phyloP scores from a whole-genome alignment of 2,797 vertebrate species.

The Galago senegalensis region DNA sequence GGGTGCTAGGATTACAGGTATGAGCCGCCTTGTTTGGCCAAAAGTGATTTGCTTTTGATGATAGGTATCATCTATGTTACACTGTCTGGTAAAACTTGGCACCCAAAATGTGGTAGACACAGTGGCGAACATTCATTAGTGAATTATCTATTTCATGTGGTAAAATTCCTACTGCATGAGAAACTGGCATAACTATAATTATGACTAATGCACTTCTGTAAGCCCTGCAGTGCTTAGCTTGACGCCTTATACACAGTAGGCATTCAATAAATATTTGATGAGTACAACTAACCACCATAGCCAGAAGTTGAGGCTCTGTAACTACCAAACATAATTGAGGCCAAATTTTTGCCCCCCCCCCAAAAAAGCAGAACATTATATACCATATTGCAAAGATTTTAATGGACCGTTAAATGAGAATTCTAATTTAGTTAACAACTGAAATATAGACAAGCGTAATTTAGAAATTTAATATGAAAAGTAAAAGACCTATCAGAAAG shows the following conservation, averaged over 20 bases:
- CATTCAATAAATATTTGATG: slow-evolving; percentile 77
- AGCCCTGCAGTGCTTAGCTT: slow-evolving; percentile 47
- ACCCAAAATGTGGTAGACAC: slow-evolving; percentile 49
- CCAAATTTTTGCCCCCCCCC: slow-evolving; percentile 36
- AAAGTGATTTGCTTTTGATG: slow-evolving; percentile 14
- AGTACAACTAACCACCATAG: slow-evolving; percentile 63
- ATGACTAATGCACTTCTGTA: slow-evolving; percentile 59
- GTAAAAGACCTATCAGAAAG: slow-evolving; percentile 80
- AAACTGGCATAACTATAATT: slow-evolving; percentile 24
- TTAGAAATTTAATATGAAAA: slow-evolving; percentile 75
- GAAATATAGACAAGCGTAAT: slow-evolving; percentile 70
- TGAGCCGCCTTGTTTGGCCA: neutral
- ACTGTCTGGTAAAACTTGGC: neutral
- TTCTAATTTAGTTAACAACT: slow-evolving; percentile 72
- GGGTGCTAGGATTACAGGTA: too few species aligned
- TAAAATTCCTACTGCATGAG: slow-evolving; percentile 56
- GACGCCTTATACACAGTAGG: slow-evolving; percentile 49
- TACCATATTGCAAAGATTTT: slow-evolving; percentile 53
- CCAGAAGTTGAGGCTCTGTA: slow-evolving; percentile 57
- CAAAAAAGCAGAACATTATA: slow-evolving; percentile 62
- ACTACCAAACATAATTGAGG: slow-evolving; percentile 61
- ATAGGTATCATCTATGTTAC: neutral
- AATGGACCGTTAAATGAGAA: slow-evolving; percentile 69
- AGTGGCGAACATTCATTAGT: slow-evolving; percentile 28
- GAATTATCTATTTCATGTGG: slow-evolving; percentile 26